These are phyloP conservation scores for Decapterus maruadsi DNA, from an alignment of 2,797 vertebrate species.

Conservation along the genomic window DNA sequence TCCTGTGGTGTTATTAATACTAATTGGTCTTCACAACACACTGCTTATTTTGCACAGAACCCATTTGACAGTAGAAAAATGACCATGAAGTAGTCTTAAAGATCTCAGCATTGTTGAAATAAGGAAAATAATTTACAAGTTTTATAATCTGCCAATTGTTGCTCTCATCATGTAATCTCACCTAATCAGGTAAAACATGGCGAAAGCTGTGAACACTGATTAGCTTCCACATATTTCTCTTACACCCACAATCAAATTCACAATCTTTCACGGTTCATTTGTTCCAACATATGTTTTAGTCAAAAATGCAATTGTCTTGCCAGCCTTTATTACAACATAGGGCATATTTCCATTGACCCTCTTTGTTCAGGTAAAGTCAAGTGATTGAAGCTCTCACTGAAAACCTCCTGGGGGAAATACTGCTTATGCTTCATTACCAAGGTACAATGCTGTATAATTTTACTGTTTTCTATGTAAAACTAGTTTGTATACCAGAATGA, in stretches of 20 bases:
- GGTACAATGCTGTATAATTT: too few species aligned
- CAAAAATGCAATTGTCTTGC: neutral
- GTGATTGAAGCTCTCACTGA: neutral
- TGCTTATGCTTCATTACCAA: too few species aligned
- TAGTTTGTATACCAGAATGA: too few species aligned
- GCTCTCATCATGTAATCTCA: neutral
- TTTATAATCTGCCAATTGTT: neutral
- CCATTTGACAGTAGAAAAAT: too few species aligned
- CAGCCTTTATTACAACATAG: neutral
- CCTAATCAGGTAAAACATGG: neutral
- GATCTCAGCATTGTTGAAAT: neutral
- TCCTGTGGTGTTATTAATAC: neutral
- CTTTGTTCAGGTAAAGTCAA: neutral
- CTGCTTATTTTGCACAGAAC: too few species aligned
- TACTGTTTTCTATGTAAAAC: too few species aligned
- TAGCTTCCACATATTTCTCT: neutral
- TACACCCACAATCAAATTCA: neutral
- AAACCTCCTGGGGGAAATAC: neutral
- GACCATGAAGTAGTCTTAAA: too few species aligned
- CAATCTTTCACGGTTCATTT: neutral
- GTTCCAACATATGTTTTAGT: neutral
- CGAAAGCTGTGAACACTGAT: slow-evolving; percentile 10
- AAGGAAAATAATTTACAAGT: neutral
- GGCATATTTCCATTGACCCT: neutral
- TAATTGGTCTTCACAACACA: neutral